These are phyloP conservation scores for Sesia bembeciformis DNA, from an alignment of 2,888 invertebrate genomes.

Conservation along the genomic window DNA sequence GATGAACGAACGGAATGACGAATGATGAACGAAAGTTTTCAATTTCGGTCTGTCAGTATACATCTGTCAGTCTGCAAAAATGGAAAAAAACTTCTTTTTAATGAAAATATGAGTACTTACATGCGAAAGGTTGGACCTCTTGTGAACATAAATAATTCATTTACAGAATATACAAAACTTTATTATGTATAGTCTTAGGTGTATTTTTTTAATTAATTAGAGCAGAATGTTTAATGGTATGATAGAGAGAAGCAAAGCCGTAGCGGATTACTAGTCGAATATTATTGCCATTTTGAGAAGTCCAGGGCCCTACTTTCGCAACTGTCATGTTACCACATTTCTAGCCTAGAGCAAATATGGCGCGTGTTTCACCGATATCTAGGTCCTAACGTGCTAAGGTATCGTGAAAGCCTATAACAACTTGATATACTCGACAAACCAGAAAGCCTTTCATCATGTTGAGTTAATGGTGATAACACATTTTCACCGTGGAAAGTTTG, in stretches of 20 bases:
- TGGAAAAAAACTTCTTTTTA: no score
- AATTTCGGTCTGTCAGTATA: no score
- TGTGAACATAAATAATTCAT: no score
- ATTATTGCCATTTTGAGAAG: neutral
- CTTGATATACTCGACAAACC: conserved; percentile 10
- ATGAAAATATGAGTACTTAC: no score
- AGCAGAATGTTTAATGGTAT: no score
- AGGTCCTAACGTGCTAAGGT: conserved; percentile 3
- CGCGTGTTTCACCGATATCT: conserved; percentile 18
- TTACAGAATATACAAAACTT: no score
- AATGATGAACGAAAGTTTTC: no score
- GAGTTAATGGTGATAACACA: neutral
- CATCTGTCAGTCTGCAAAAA: no score
- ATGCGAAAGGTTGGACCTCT: no score
- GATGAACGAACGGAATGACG: no score
- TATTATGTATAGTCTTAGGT: no score
- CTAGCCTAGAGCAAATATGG: conserved; percentile 9
- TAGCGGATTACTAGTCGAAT: neutral
- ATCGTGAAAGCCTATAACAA: neutral
- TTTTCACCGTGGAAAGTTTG: neutral
- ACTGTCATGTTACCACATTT: conserved; percentile 8
- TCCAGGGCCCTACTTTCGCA: conserved; percentile 2
- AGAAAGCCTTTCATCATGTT: conserved; percentile 19
- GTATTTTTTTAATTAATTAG: no score
- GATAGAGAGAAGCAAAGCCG: neutral